These are phyloP conservation scores for Ambastaia sidthimunki DNA, from an alignment of 2,797 vertebrate genomes.

Conservation along the genomic window DNA sequence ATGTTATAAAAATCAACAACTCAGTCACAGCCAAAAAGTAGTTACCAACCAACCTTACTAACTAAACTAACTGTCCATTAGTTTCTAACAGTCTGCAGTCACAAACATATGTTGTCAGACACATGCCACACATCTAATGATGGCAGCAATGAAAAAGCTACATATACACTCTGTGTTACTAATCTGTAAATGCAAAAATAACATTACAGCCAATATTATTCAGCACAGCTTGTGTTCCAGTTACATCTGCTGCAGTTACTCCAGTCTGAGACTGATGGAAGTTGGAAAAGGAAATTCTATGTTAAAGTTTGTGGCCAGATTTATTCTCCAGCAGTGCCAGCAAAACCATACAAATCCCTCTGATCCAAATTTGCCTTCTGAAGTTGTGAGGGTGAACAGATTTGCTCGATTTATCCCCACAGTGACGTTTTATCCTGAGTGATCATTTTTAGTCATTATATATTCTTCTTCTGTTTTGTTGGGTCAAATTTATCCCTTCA, in stretches of 20 bases:
- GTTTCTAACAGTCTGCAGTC: no score
- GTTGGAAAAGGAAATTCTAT: constrained; percentile 17
- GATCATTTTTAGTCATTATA: constrained; percentile 18
- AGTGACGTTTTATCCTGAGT: constrained; percentile 17
- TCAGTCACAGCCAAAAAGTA: not conserved
- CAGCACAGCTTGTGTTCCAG: not conserved
- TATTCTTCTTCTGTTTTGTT: not conserved
- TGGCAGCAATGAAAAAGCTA: not conserved
- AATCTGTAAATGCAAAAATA: constrained; percentile 1
- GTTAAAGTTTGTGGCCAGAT: constrained; percentile 20
- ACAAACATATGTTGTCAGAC: no score
- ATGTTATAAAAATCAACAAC: no score
- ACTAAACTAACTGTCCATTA: no score
- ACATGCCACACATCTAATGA: not conserved
- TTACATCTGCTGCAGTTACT: not conserved
- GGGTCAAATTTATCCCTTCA: constrained; percentile 7
- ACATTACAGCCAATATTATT: not conserved
- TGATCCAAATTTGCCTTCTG: constrained; percentile 39
- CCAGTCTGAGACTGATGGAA: constrained; percentile 6
- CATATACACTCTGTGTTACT: not conserved
- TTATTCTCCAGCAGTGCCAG: constrained; percentile 16
- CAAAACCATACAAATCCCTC: constrained; percentile 30
- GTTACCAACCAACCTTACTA: no score
- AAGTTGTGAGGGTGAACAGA: constrained; percentile 24
- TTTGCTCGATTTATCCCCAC: constrained; percentile 22